phyloP scores from a whole-genome alignment of 2,113 vertebrate genomes.

The Gila orcuttii region DNA sequence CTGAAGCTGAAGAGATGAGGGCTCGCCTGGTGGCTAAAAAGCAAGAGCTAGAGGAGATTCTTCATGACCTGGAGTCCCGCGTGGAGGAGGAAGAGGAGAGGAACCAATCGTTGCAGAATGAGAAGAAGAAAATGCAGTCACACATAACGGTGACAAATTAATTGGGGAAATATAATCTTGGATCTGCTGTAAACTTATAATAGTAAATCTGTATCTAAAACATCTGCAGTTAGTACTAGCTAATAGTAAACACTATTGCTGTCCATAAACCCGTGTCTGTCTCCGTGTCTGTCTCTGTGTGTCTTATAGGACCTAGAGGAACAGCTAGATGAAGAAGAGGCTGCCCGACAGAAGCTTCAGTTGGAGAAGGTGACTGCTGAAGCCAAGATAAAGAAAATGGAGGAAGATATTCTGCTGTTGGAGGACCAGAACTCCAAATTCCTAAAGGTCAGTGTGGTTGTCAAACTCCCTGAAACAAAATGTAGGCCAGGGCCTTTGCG shows the following conservation, averaged over 20 bases:
- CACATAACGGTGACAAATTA: conserved; percentile 87
- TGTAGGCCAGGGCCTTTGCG: background rate
- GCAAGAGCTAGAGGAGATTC: conserved; percentile 95
- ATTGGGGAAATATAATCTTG: background rate
- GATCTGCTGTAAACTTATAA: background rate
- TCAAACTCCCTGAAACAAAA: background rate
- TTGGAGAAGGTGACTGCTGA: conserved; percentile 97
- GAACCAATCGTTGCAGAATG: conserved; percentile 92
- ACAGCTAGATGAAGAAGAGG: conserved; percentile 96
- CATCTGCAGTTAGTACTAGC: background rate
- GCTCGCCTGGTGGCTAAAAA: conserved; percentile 94
- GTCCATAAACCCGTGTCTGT: background rate
- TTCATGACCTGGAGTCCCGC: conserved; percentile 94
- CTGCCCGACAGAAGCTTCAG: conserved; percentile 94
- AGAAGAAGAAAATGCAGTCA: conserved; percentile 98
- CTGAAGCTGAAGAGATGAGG: conserved; percentile 97
- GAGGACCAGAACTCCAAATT: conserved; percentile 99
- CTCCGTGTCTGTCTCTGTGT: conserved; percentile 2
- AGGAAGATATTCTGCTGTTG: conserved; percentile 92
- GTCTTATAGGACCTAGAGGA: conserved; percentile 89
- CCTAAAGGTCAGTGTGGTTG: conserved; percentile 83
- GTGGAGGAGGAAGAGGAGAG: conserved; percentile 98
- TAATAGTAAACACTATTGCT: background rate
- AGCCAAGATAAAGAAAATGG: conserved; percentile 98
- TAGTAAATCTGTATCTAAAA: background rate